Percentiles rank a stretch among this genome's conserved stretches.
Conservation (phyloP, 2,888 invertebrate genomes). For the Hypercompe scribonia region DNA sequence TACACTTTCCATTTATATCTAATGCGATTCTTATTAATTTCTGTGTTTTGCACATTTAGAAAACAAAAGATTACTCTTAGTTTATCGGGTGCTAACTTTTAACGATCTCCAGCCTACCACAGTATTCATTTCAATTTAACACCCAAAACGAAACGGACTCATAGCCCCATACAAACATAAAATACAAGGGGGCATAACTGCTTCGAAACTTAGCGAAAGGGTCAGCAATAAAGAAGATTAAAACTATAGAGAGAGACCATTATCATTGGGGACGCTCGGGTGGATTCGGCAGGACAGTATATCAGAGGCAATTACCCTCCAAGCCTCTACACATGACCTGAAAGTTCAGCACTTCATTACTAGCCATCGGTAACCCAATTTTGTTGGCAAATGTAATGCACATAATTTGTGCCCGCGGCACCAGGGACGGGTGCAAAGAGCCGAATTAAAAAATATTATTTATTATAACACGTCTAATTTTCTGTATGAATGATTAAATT, state of each 20-base stretch:
- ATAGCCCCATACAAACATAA: conserved; percentile 54
- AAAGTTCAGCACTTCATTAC: conserved; percentile 83
- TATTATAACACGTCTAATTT: not conserved
- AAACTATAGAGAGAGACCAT: conserved; percentile 76
- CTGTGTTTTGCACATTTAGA: not conserved
- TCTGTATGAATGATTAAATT: conserved; percentile 7
- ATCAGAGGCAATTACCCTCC: conserved; percentile 73
- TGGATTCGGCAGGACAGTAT: conserved; percentile 69
- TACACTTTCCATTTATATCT: not conserved
- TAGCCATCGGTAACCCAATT: conserved; percentile 72
- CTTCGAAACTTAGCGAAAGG: conserved; percentile 65
- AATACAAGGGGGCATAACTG: conserved; percentile 62
- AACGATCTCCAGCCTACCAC: conserved; percentile 37
- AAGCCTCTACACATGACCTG: conserved; percentile 75
- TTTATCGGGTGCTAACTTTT: conserved; percentile 40
- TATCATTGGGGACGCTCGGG: conserved; percentile 63
- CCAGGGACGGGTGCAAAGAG: conserved; percentile 32
- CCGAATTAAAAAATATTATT: conserved; percentile 20
- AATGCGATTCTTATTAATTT: not conserved
- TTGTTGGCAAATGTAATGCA: conserved; percentile 61
- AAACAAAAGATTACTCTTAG: conserved; percentile 15
- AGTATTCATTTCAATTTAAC: conserved; percentile 44
- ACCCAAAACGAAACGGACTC: conserved; percentile 34
- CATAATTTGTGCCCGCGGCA: conserved; percentile 56
- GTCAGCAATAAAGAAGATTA: conserved; percentile 83